Evolutionary conservation across 2,113 vertebrate species (phyloP).

Genomic region (Ptychochromis oligacanthus): DNA sequence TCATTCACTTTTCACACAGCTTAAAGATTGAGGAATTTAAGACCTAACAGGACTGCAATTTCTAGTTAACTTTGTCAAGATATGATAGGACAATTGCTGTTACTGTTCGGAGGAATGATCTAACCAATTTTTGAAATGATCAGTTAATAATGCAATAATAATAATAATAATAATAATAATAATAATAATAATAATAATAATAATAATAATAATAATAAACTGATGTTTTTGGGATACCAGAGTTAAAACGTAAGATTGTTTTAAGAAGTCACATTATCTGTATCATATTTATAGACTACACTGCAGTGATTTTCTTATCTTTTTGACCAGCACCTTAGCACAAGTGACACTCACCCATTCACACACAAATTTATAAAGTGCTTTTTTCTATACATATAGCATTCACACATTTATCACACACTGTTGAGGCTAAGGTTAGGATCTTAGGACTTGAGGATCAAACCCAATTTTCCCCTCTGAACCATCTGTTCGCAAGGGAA

Average conservation of each 20-base stretch:
- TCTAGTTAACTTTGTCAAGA: not conserved
- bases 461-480: not conserved
- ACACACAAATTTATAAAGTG: not conserved
- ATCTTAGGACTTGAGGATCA: not conserved
- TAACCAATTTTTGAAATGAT: not conserved
- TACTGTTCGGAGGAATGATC: not conserved
- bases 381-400: not conserved
- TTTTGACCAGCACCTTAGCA: not conserved
- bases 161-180: not conserved
- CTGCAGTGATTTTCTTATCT: not conserved
- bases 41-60: not conserved
- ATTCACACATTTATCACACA: not conserved
- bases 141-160: not conserved
- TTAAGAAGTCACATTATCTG: not conserved
- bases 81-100: not conserved
- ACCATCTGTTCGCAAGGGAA: not conserved
- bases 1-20: not conserved
- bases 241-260: not conserved
- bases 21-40: not conserved
- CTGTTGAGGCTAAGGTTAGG: fast-evolving
- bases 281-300: not conserved
- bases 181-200: no score
- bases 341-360: not conserved
- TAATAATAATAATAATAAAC: not conserved
- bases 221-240: not conserved